phyloP scores from a whole-genome alignment of 2,888 invertebrate species.

The Deroplatys truncata region DNA sequence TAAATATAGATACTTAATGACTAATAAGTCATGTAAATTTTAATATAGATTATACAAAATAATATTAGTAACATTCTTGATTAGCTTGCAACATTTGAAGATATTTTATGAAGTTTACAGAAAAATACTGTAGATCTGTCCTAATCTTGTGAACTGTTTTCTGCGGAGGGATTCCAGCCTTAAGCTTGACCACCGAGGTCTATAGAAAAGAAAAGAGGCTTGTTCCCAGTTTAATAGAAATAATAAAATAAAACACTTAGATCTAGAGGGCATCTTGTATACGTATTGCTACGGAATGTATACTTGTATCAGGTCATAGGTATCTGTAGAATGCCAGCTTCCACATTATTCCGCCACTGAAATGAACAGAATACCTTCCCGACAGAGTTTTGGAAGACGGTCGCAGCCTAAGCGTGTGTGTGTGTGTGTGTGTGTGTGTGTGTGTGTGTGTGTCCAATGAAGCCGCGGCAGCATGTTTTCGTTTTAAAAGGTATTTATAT shows the following conservation, averaged over 20 bases:
- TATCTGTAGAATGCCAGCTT: not conserved
- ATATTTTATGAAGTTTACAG: too few species aligned
- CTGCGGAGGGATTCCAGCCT: too few species aligned
- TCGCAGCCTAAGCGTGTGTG: not conserved
- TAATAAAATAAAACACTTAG: not conserved
- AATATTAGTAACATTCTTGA: too few species aligned
- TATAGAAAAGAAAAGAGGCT: not conserved
- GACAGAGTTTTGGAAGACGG: not conserved
- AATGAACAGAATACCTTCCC: not conserved
- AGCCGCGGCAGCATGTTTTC: conserved; percentile 8
- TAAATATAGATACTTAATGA: too few species aligned
- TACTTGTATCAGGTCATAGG: not conserved
- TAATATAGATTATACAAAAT: too few species aligned
- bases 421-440: too few species aligned
- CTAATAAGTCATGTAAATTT: too few species aligned
- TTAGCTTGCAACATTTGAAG: too few species aligned
- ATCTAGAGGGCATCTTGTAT: not conserved
- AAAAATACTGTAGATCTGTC: too few species aligned
- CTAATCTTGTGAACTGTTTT: too few species aligned
- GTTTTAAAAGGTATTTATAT: conserved; percentile 15
- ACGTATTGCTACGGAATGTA: not conserved
- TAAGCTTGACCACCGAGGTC: too few species aligned
- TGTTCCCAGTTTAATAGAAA: not conserved
- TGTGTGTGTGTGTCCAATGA: not conserved
- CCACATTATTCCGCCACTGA: not conserved